Percentiles rank a stretch among this genome's conserved stretches.
These are phyloP conservation scores for Drosophila mimica DNA, from an alignment of 2,888 invertebrate genomes.

Conservation along the genomic window DNA sequence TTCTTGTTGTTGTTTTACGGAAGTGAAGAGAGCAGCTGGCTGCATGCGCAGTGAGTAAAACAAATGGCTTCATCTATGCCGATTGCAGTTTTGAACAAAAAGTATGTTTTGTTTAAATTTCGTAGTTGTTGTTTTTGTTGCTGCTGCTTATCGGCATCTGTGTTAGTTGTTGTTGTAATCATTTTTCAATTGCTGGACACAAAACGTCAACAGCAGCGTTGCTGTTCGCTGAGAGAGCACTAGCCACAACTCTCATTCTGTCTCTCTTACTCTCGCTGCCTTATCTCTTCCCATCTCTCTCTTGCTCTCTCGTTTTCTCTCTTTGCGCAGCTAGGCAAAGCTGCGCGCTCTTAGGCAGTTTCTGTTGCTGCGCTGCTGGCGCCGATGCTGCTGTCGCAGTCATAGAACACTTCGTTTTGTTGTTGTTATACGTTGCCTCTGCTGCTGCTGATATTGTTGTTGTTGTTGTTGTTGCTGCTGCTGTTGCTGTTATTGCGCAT, in stretches of 20 bases:
- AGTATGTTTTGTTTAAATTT: slow-evolving; percentile 7
- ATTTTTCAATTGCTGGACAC: slow-evolving; percentile 36
- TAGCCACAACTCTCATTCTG: not conserved
- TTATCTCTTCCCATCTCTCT: not conserved
- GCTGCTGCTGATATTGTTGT: slow-evolving; percentile 26
- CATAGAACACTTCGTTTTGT: slow-evolving; percentile 12
- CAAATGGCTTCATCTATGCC: not conserved
- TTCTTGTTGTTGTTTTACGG: not conserved
- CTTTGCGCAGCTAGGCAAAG: slow-evolving; percentile 61
- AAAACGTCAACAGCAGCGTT: slow-evolving; percentile 36
- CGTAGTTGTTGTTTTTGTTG: slow-evolving; percentile 12
- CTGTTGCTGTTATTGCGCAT: slow-evolving; percentile 60
- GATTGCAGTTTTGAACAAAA: slow-evolving; percentile 21
- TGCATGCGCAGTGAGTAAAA: slow-evolving; percentile 44
- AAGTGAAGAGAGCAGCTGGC: slow-evolving; percentile 9
- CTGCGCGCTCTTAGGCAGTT: slow-evolving; percentile 59
- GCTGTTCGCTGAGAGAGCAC: slow-evolving; percentile 1
- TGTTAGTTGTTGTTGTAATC: slow-evolving; percentile 24
- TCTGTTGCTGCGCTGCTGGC: slow-evolving; percentile 38
- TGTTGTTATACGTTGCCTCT: slow-evolving; percentile 23
- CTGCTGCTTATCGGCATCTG: slow-evolving; percentile 23
- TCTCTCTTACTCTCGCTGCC: too few relatives aligned
- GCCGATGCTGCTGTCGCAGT: slow-evolving; percentile 27
- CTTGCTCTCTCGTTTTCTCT: slow-evolving; percentile 34
- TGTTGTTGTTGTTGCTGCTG: slow-evolving; percentile 14